Evolutionary conservation across 2,797 vertebrate species (phyloP).

Genomic region (Spinus olivaceus): DNA sequence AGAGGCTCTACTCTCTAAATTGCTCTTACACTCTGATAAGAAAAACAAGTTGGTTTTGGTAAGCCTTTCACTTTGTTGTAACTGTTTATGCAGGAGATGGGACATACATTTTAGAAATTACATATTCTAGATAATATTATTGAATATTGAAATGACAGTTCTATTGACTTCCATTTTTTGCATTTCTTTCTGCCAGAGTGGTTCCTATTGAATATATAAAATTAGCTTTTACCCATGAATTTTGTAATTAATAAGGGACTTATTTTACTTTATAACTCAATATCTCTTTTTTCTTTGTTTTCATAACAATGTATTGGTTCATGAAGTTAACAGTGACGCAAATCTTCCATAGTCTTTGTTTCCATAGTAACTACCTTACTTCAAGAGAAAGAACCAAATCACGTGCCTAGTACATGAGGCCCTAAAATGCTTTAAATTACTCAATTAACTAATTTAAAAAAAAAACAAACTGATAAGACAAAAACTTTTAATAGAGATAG

Average conservation of each 20-base stretch:
- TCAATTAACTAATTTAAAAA: neutral
- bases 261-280: neutral
- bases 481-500: neutral
- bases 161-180: neutral
- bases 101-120: neutral
- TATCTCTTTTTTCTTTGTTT: neutral
- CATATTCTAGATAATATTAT: neutral
- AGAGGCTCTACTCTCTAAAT: neutral
- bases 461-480: neutral
- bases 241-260: neutral
- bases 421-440: neutral
- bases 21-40: neutral
- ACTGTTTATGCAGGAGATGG: neutral
- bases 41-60: neutral
- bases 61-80: neutral
- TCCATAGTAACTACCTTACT: neutral
- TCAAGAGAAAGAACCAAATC: neutral
- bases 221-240: neutral
- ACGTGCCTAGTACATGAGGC: neutral
- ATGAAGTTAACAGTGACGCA: neutral
- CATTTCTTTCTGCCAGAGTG: neutral
- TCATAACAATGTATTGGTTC: neutral
- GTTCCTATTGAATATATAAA: neutral
- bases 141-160: neutral
- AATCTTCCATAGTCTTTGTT: neutral